A percentile compares a stretch with the other conserved stretches of the same genome.
Conservation (phyloP, 2,113 vertebrate species). For the Calidris pugnax region DNA sequence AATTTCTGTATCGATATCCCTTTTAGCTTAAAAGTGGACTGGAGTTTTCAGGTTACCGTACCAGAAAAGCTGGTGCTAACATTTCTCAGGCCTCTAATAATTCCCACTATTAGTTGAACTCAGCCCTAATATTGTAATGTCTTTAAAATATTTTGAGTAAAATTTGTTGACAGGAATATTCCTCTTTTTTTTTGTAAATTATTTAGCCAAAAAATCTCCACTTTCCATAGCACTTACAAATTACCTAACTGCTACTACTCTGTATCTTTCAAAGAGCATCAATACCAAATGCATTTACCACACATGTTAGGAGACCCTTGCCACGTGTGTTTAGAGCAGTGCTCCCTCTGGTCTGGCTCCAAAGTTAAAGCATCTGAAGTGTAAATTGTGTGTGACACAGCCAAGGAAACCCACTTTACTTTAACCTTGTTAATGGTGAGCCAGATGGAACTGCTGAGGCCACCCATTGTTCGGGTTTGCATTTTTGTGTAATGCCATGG, state of each 20-base stretch:
- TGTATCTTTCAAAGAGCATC: background rate
- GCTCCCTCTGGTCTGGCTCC: background rate
- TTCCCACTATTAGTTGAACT: background rate
- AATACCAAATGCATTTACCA: background rate
- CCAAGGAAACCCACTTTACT: conserved; percentile 65
- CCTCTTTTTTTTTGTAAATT: background rate
- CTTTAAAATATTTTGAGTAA: background rate
- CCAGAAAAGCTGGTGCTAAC: background rate
- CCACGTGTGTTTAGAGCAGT: background rate
- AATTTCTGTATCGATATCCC: background rate
- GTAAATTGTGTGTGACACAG: conserved; percentile 54
- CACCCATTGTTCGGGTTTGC: conserved; percentile 68
- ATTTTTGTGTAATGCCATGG: conserved; percentile 70
- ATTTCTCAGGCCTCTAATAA: background rate
- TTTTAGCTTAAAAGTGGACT: background rate
- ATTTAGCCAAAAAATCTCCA: background rate
- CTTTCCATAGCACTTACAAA: background rate
- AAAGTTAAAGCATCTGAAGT: conserved; percentile 64
- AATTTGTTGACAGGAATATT: background rate
- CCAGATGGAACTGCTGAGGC: conserved; percentile 65
- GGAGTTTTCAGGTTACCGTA: background rate
- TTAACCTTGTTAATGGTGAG: conserved; percentile 65
- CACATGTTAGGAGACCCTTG: background rate
- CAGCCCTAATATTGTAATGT: background rate
- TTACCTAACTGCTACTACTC: background rate